Percentiles rank a stretch among this genome's conserved stretches.
phyloP scores from a whole-genome alignment of 2,797 vertebrate genomes.

The Sebastes ruberrimus region DNA sequence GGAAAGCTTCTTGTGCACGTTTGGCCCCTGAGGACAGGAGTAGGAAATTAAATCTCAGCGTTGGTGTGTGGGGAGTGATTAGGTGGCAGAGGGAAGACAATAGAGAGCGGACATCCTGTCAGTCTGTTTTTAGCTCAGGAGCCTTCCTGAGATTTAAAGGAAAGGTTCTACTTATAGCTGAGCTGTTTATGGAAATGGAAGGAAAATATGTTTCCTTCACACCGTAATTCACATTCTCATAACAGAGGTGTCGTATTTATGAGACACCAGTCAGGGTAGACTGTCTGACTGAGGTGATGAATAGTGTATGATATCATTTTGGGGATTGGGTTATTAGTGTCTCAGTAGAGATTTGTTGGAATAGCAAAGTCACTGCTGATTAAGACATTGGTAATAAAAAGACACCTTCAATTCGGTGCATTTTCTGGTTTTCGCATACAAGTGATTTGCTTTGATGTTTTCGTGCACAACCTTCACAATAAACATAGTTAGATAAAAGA shows the following conservation, averaged over 20 bases:
- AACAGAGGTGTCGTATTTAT: slow-evolving; percentile 8
- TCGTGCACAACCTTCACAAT: not conserved
- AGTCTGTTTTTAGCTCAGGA: slow-evolving; percentile 67
- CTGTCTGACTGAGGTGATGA: not conserved
- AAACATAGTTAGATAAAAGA: too few species aligned
- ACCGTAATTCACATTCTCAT: slow-evolving; percentile 4
- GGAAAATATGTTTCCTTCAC: slow-evolving; percentile 39
- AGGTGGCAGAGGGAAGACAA: slow-evolving; percentile 65
- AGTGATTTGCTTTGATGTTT: not conserved
- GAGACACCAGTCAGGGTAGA: not conserved
- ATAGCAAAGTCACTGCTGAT: not conserved
- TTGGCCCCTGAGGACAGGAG: slow-evolving; percentile 45
- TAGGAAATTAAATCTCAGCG: slow-evolving; percentile 64
- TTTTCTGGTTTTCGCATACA: not conserved
- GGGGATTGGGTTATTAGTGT: not conserved
- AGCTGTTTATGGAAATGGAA: slow-evolving; percentile 34
- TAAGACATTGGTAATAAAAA: not conserved
- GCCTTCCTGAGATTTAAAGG: slow-evolving; percentile 59
- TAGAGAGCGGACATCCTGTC: slow-evolving; percentile 72
- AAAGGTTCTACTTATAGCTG: not conserved
- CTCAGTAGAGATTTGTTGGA: not conserved
- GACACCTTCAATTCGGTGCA: not conserved
- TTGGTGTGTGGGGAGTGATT: slow-evolving; percentile 51
- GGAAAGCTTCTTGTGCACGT: slow-evolving; percentile 39
- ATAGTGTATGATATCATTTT: not conserved